A percentile compares a stretch with the other conserved stretches of the same genome.
Conservation (phyloP, 2,113 vertebrate species). For the Origma solitaria region DNA sequence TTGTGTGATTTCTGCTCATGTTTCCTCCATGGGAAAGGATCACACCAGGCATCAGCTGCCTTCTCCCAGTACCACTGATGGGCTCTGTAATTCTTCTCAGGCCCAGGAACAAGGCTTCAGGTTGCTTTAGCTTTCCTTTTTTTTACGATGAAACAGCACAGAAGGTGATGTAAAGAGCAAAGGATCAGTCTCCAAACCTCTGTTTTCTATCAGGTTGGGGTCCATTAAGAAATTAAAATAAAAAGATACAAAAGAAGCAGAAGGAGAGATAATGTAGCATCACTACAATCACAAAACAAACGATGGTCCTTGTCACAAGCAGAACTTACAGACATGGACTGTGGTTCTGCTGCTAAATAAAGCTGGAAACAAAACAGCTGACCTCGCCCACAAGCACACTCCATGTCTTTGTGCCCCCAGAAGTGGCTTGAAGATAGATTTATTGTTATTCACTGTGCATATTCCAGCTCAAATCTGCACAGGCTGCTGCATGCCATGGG, state of each 20-base stretch:
- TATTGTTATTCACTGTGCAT: neutral
- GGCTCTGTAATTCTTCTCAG: neutral
- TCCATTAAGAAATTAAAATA: neutral
- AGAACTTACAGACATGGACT: neutral
- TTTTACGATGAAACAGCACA: neutral
- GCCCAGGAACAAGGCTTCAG: neutral
- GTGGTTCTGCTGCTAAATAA: neutral
- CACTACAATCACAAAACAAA: neutral
- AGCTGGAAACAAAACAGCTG: neutral
- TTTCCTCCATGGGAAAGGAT: neutral
- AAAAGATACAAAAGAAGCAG: neutral
- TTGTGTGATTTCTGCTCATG: neutral
- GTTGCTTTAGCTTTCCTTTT: neutral
- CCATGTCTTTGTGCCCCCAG: neutral
- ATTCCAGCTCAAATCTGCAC: neutral
- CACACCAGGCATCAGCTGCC: neutral
- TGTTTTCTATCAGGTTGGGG: neutral
- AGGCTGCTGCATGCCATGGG: rapidly evolving
- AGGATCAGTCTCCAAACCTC: neutral
- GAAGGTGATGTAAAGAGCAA: neutral
- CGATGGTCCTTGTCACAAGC: neutral
- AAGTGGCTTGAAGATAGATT: neutral
- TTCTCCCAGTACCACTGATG: neutral
- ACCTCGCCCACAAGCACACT: neutral
- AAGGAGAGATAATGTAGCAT: rapidly evolving